Evolutionary conservation across 1,140 invertebrate species (phyloP), one percentile per base, ranked within the genome.

Genomic region (Theocolax elegans): DNA sequence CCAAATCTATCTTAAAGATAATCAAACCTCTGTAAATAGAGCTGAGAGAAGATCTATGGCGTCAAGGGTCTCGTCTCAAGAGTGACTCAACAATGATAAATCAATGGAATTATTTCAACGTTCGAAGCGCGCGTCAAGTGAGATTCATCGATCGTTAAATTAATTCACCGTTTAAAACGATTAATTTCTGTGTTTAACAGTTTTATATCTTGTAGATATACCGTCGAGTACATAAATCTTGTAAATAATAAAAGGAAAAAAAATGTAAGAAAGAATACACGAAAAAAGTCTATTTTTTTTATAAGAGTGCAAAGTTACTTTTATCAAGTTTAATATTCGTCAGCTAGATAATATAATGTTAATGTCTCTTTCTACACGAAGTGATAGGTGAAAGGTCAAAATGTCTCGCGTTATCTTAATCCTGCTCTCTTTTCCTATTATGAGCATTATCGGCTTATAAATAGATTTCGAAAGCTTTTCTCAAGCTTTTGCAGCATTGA

Each of bases 1-100:
- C 82, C 12, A 82, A 81, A 51, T 80, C 82, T 42, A 83, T 84
- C 48, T 71, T 83, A 27, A 81, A 83, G 68, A 79, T 81, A 73
- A 80, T 84, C 31, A 83, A 81, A 54, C 79, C 80, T 40, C 75
- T 75, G 49, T 81, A 77, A 81, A 74, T 73, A 67, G n/a, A n/a
- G 19, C 23, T 31, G 13, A 2, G n/a, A n/a, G 23, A 63, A 63
- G 38, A 46, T 35, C 44, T 27, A 60, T 12, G 38, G 8, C 21
- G 21, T 38, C 27, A 15, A 23, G 8, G 6, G 23, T 63, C 10
- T n/a, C 9, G 23, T 63, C 10, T n/a, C 9, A 27, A 21, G 23
- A 44, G 38, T 44, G 58, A 62, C 17, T 69, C 48, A 62, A 62
- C 17, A 40, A 63, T 62, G 49, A n/a, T 63, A 46, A 63, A 56